Percentiles rank a stretch among this genome's conserved stretches.
phyloP scores from a whole-genome alignment of 1,140 invertebrate species.

The Aphaenogaster ashmeadi region DNA sequence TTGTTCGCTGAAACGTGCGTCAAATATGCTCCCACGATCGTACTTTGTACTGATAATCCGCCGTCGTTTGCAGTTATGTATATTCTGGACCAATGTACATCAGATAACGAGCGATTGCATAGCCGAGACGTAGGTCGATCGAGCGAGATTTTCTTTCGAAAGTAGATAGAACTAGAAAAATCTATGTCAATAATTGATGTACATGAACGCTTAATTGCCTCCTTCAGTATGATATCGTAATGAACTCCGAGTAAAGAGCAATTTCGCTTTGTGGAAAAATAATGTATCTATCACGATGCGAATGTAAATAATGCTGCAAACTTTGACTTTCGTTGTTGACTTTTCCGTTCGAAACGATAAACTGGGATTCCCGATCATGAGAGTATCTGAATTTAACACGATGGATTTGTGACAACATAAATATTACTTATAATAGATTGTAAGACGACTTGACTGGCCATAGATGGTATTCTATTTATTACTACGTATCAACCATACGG shows the following conservation, averaged over 20 bases:
- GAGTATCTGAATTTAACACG: neutral
- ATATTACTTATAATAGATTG: neutral
- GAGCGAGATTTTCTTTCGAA: neutral
- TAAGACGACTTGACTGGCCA: too few species aligned
- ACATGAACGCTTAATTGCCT: slow-evolving; percentile 1
- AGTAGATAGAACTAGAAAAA: slow-evolving; percentile 15
- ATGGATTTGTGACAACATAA: neutral
- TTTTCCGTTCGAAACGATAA: neutral
- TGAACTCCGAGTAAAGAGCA: neutral
- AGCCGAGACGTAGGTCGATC: neutral
- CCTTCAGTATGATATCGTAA: neutral
- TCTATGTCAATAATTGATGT: neutral
- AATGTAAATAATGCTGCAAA: slow-evolving; percentile 3
- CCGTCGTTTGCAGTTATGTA: neutral
- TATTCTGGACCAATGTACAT: slow-evolving; percentile 41
- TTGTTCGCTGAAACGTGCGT: slow-evolving; percentile 23
- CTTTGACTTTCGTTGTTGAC: slow-evolving; percentile 30
- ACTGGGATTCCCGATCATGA: neutral
- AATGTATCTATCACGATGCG: neutral
- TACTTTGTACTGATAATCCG: slow-evolving; percentile 35
- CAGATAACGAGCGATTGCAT: slow-evolving; percentile 37
- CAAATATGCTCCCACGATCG: neutral
- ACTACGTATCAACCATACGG: too few species aligned
- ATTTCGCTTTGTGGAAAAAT: neutral
- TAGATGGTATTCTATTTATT: too few species aligned